phyloP scores from a whole-genome alignment of 2,888 invertebrate genomes.

The Phengaris arion region DNA sequence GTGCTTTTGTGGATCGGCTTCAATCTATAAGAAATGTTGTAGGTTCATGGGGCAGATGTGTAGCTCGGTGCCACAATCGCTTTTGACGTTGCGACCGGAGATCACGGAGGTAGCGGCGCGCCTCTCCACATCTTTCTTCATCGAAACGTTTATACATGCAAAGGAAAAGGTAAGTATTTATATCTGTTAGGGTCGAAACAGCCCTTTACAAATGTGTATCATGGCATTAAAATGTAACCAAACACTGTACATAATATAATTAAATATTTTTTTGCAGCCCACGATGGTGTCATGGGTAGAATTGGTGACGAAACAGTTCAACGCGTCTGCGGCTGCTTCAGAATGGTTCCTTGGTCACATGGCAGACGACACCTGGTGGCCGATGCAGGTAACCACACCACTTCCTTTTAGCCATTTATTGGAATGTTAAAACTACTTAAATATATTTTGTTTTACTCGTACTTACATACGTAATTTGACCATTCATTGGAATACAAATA shows the following conservation, averaged over 20 bases:
- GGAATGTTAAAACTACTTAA: neutral
- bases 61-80: conserved; percentile 93
- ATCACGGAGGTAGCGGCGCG: conserved; percentile 92
- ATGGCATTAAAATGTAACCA: neutral
- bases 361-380: conserved; percentile 97
- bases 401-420: conserved; percentile 13
- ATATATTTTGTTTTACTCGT: no score
- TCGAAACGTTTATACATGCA: conserved; percentile 97
- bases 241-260: neutral
- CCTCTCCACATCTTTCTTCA: conserved; percentile 94
- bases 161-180: conserved; percentile 88
- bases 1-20: no score
- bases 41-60: conserved; percentile 99
- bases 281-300: conserved; percentile 99
- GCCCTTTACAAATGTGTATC: neutral
- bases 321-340: conserved; percentile 92
- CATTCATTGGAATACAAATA: no score
- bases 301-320: conserved; percentile 95
- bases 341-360: conserved; percentile 96
- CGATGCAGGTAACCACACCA: conserved; percentile 83
- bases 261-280: conserved; percentile 76
- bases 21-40: conserved; percentile 36
- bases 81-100: conserved; percentile 87
- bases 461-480: no score
- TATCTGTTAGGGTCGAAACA: neutral